A percentile compares a stretch with the other conserved stretches of the same genome.
Conservation (phyloP, 2,113 vertebrate genomes). For the Podocnemis expansa region DNA sequence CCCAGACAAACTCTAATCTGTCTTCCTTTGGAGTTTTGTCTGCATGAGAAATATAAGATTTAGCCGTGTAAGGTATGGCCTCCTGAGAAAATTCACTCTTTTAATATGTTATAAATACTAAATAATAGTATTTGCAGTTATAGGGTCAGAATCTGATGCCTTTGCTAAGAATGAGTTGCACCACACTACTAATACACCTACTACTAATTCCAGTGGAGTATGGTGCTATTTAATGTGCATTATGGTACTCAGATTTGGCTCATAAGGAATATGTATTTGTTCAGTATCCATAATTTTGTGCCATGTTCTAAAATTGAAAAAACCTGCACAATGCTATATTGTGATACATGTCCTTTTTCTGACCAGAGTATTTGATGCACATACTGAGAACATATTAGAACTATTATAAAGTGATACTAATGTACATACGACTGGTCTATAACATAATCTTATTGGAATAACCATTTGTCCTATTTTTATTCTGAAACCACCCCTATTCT, state of each 20-base stretch:
- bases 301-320: not conserved
- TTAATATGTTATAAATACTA: not conserved
- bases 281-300: not conserved
- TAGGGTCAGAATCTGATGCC: not conserved
- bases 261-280: not conserved
- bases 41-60: not conserved
- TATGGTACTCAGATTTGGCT: not conserved
- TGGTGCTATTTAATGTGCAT: not conserved
- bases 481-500: not conserved
- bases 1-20: not conserved
- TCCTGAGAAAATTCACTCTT: not conserved
- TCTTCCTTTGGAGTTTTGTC: not conserved
- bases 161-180: not conserved
- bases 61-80: not conserved
- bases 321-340: not conserved
- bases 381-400: not conserved
- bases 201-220: not conserved
- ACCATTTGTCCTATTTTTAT: fast-evolving
- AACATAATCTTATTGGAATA: not conserved
- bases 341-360: not conserved
- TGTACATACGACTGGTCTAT: not conserved
- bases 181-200: not conserved
- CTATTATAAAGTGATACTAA: not conserved
- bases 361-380: not conserved
- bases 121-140: not conserved